Evolutionary conservation across 1,140 invertebrate genomes (phyloP).

Genomic region (Medauroidea extradentata): DNA sequence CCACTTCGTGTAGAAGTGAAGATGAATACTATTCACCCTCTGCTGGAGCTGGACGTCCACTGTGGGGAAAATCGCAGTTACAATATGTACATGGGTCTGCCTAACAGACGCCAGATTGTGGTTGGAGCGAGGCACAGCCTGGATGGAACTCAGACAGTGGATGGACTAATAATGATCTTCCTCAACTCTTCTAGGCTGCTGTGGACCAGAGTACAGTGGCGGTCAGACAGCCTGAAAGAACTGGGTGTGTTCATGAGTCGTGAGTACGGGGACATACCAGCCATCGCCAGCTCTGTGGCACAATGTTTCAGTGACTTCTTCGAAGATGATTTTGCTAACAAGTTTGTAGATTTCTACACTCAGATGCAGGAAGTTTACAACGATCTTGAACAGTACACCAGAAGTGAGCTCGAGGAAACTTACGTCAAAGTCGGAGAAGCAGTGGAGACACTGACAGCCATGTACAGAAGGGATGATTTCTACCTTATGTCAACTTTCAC

Average conservation of each 20-base stretch:
- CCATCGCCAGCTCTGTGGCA: background rate
- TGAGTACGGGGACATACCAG: slow-evolving; percentile 6
- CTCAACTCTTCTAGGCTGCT: slow-evolving; percentile 10
- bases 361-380: background rate
- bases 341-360: background rate
- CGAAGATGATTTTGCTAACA: slow-evolving; percentile 2
- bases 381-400: background rate
- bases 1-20: background rate
- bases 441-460: background rate
- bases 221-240: background rate
- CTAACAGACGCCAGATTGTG: background rate
- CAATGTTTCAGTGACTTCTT: slow-evolving; percentile 2
- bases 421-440: background rate
- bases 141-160: background rate
- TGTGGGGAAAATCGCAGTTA: background rate
- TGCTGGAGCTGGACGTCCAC: slow-evolving; percentile 2
- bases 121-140: background rate
- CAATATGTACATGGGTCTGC: slow-evolving; percentile 1
- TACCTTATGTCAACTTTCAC: slow-evolving; percentile 6
- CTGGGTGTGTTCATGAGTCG: background rate
- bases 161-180: background rate
- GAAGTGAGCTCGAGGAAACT: background rate
- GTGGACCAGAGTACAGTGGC: slow-evolving; percentile 8
- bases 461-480: slow-evolving; percentile 12
- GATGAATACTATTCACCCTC: background rate